Conservation (phyloP, 2,888 invertebrate species). For the Leucophenga montana region DNA sequence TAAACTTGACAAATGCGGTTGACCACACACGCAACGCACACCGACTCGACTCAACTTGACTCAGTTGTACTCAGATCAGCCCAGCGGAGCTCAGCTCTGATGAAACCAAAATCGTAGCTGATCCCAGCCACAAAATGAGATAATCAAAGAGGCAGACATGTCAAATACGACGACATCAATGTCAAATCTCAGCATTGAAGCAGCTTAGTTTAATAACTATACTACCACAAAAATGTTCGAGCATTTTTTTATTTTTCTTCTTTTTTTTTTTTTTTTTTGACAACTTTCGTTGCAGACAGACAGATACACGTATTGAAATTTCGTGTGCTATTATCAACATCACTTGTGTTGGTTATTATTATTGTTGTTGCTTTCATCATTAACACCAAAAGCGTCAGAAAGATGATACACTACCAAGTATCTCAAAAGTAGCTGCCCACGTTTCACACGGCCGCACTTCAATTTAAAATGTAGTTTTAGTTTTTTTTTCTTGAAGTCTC, state of each 20-base stretch:
- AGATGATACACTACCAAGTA: not conserved
- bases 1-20: conserved; percentile 68
- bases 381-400: conserved; percentile 6
- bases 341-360: not conserved
- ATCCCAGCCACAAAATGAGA: conserved; percentile 49
- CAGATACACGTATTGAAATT: too few species aligned
- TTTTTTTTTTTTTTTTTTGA: conserved; percentile 40
- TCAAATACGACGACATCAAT: conserved; percentile 60
- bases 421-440: not conserved
- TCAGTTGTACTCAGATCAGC: too few species aligned
- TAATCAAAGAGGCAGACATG: conserved; percentile 62
- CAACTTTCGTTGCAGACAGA: conserved; percentile 32
- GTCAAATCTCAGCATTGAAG: conserved; percentile 31
- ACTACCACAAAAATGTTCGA: conserved; percentile 23
- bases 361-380: conserved; percentile 13
- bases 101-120: not conserved
- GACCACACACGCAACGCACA: conserved; percentile 60
- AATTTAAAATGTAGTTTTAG: not conserved
- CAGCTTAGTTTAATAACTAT: not conserved
- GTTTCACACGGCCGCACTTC: not conserved
- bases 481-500: not conserved
- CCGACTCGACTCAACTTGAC: conserved; percentile 24
- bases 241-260: conserved; percentile 43
- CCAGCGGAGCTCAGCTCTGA: too few species aligned
- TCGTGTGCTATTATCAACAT: not conserved